These are phyloP conservation scores for Sanderia malayensis DNA, from an alignment of 30 jellyfish, hydroid and myxozoan species.

Conservation along the genomic window DNA sequence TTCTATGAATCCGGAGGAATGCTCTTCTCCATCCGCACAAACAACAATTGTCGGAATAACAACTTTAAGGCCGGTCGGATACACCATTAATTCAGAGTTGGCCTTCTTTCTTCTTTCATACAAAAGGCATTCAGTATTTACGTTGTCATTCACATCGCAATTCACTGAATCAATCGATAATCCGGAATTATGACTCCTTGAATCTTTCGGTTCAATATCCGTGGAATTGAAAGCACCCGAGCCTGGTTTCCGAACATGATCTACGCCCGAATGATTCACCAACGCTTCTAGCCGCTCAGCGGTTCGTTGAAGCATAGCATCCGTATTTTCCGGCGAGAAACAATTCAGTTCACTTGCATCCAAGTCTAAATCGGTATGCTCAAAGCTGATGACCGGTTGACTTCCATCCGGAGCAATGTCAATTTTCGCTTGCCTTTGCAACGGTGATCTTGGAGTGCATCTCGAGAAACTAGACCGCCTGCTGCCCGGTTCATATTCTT, in stretches of 20 bases:
- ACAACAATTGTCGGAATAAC: too few relatives aligned
- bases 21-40: too few relatives aligned
- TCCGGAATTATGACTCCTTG: too few relatives aligned
- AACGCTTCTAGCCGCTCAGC: not conserved
- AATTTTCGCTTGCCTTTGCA: slow-evolving; percentile 43
- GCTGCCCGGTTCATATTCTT: slow-evolving; percentile 58
- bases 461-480: slow-evolving; percentile 44
- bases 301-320: not conserved
- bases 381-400: not conserved
- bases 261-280: not conserved
- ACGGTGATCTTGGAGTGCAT: slow-evolving; percentile 10
- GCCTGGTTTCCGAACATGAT: not conserved
- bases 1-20: too few relatives aligned
- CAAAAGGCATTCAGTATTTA: too few relatives aligned
- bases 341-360: not conserved
- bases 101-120: too few relatives aligned
- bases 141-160: too few relatives aligned
- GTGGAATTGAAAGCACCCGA: not conserved
- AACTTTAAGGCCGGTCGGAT: too few relatives aligned
- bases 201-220: too few relatives aligned
- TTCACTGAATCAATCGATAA: too few relatives aligned
- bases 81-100: too few relatives aligned
- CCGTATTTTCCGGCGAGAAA: not conserved
- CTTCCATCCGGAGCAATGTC: slow-evolving; percentile 1
- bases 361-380: too few relatives aligned